Evolutionary conservation across 2,113 vertebrate genomes (phyloP).

Genomic region (Promerops cafer): DNA sequence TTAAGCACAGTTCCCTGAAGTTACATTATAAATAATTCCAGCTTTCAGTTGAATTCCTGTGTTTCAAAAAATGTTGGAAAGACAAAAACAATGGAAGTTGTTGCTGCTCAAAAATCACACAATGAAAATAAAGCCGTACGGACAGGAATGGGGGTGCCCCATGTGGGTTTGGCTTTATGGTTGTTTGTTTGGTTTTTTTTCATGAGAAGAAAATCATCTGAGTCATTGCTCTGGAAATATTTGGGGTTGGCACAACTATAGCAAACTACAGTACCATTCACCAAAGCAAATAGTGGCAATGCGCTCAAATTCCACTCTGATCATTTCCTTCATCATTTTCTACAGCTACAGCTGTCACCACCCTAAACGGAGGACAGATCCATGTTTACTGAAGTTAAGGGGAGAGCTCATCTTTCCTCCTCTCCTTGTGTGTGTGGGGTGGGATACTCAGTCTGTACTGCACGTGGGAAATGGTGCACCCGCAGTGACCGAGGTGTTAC

Average conservation of each 20-base stretch:
- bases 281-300: neutral
- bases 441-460: neutral
- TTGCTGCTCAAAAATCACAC: neutral
- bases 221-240: neutral
- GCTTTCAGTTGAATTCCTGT: neutral
- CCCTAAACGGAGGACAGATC: neutral
- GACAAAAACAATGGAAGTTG: neutral
- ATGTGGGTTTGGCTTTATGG: neutral
- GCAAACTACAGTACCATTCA: neutral
- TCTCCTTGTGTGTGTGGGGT: neutral
- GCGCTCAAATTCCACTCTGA: neutral
- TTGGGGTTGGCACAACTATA: neutral
- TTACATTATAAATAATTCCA: neutral
- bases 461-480: neutral
- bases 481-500: accelerated
- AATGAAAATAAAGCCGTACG: neutral
- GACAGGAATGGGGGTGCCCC: neutral
- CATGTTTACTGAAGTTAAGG: neutral
- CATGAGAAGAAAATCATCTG: neutral
- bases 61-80: neutral
- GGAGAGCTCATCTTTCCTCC: neutral
- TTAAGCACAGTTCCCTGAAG: neutral
- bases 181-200: neutral
- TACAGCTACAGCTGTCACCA: neutral
- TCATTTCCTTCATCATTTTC: neutral